Evolutionary conservation across 64 coral and sea anemone genomes (phyloP), one percentile per base, ranked within the genome.

Genomic region (Pocillopora damicornis): DNA sequence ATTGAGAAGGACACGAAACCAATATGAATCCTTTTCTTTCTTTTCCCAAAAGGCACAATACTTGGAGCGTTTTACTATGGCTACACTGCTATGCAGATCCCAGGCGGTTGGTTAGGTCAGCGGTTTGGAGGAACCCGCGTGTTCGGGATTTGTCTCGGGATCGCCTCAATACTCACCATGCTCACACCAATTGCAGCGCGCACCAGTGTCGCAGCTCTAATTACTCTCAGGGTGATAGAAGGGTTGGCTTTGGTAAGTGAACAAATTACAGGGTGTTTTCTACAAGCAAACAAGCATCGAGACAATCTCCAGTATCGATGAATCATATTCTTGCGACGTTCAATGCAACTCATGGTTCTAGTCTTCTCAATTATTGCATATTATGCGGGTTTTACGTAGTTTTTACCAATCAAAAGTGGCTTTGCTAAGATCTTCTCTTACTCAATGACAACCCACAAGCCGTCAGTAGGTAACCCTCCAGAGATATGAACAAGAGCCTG

Each of bases 31-130:
- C 23, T 86, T 71, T 38, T 26, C 25, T 58, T 34, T 5, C 60
- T 6, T 61, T 51, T 64, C 11, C 56, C 61, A 35, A 73, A 2
- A 98, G 96, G 97, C 7, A 95, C 93, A 18, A 95, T 99, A 61
- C 97, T 99, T 68, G 97, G 97, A 1, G 87, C 97, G 8, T 95
- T 99, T 73, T 99, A 95, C 68, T 99, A 99, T 76, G 97, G 97
- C 3, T 99, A 99, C 79, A 95, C 95, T 74, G 91, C 88, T 16
- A 92, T 99, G 90, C 97, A 99, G 68, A 90, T 99, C 22, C 97
- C 97, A 4, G 97, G 97, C 11, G 97, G 93, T 16, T 99, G 93
- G 93, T 82, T 99, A 0, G 97, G 93, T 84, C 93, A 92, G 82
- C 78, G 93, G 42, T 95, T 99, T 73, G 97, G 97, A 4, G 97